phyloP scores from a whole-genome alignment of 2,113 vertebrate species.

The Marmota flaviventris region DNA sequence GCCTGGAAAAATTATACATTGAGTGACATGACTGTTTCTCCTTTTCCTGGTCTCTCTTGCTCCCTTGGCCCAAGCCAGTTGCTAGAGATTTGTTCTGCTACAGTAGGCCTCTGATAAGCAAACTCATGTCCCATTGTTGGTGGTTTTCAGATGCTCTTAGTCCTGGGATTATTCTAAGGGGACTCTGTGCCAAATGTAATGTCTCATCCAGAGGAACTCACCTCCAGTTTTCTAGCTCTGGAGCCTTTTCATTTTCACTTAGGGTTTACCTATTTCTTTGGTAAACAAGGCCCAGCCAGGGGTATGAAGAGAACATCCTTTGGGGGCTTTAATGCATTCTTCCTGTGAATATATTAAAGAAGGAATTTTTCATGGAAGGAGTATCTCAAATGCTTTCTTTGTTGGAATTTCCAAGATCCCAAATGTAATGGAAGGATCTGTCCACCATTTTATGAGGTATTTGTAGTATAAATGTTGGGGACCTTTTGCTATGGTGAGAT shows the following conservation, averaged over 20 bases:
- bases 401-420: constrained; percentile 20
- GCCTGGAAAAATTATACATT: neutral
- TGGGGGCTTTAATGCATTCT: neutral
- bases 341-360: neutral
- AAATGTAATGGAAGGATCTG: neutral
- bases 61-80: neutral
- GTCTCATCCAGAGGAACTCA: neutral
- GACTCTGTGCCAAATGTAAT: neutral
- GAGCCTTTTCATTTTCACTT: neutral
- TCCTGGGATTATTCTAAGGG: neutral
- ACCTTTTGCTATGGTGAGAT: neutral
- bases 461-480: neutral
- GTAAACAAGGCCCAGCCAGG: neutral
- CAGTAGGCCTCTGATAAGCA: neutral
- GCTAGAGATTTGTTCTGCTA: neutral
- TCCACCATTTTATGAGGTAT: neutral
- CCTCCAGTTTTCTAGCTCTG: neutral
- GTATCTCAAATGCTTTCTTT: constrained; percentile 4
- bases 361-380: constrained; percentile 12
- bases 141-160: neutral
- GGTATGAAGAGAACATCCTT: neutral
- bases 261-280: neutral
- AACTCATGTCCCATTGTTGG: neutral
- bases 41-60: neutral
- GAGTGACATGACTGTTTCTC: neutral